phyloP scores from a whole-genome alignment of 2,888 invertebrate genomes.

The Sinohyriopsis cumingii region DNA sequence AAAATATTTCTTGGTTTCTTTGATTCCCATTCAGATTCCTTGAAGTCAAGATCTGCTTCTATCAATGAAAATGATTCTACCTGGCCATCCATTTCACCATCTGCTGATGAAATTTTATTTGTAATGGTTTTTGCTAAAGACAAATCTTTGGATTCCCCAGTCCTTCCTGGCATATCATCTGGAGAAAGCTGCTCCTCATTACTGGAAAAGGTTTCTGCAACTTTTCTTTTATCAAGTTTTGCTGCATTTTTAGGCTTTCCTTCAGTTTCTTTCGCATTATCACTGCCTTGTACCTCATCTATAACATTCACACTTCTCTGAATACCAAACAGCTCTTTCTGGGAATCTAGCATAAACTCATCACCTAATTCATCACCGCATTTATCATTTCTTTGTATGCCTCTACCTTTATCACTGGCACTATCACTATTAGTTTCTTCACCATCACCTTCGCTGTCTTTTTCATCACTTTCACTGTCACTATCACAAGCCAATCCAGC shows the following conservation, averaged over 20 bases:
- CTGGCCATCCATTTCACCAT: neutral
- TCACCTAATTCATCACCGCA: neutral
- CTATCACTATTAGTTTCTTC: conserved; percentile 29
- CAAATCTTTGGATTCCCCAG: no score
- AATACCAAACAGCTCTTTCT: no score
- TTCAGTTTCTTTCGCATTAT: conserved; percentile 1
- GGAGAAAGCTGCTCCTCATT: no score
- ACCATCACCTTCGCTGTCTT: conserved; percentile 18
- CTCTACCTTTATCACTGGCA: conserved; percentile 4
- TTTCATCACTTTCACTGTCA: conserved; percentile 11
- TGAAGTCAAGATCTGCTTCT: neutral
- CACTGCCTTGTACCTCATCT: neutral
- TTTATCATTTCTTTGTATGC: neutral
- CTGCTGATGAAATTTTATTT: no score
- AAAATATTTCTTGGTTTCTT: conserved; percentile 1
- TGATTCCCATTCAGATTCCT: neutral
- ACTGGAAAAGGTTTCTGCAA: no score
- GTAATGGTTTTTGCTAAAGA: no score
- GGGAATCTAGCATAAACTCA: neutral
- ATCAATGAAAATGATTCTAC: neutral
- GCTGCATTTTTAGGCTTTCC: neutral
- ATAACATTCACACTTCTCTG: neutral
- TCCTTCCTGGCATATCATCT: no score
- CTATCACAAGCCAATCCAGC: conserved; percentile 15
- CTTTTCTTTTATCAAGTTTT: neutral